Conservation (phyloP, 2,797 vertebrate species). For the Poecilia velifera region DNA sequence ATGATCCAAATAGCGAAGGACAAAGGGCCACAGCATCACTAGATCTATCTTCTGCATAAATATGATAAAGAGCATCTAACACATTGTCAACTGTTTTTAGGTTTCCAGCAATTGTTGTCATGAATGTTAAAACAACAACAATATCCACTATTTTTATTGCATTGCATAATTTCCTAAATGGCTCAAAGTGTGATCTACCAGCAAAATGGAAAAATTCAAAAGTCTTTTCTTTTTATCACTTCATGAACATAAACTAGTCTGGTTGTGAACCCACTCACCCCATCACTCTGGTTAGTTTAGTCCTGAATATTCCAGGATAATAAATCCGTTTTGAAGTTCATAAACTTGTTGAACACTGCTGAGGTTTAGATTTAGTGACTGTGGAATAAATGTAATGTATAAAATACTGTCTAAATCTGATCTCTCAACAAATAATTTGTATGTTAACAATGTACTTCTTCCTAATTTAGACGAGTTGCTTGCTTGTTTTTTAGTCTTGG, state of each 20-base stretch:
- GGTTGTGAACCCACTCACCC: not conserved
- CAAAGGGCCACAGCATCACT: not conserved
- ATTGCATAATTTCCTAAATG: not conserved
- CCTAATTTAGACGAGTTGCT: not conserved
- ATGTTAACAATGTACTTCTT: not conserved
- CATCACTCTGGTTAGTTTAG: not conserved
- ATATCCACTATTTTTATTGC: not conserved
- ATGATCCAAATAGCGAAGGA: too few species aligned
- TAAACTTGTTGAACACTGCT: not conserved
- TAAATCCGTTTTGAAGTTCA: not conserved
- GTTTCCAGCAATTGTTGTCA: not conserved
- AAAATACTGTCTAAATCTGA: not conserved
- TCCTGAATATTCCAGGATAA: not conserved
- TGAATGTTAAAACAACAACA: not conserved
- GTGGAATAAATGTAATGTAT: too few species aligned
- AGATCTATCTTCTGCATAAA: not conserved
- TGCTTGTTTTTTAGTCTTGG: not conserved
- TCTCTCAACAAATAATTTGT: not conserved
- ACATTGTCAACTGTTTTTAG: too few species aligned
- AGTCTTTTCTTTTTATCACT: not conserved
- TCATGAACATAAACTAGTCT: not conserved
- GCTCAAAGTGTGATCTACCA: not conserved
- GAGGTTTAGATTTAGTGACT: not conserved
- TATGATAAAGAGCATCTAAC: too few species aligned
- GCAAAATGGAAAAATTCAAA: not conserved